Conservation (phyloP, 2,113 vertebrate species). For the Panurus biarmicus region DNA sequence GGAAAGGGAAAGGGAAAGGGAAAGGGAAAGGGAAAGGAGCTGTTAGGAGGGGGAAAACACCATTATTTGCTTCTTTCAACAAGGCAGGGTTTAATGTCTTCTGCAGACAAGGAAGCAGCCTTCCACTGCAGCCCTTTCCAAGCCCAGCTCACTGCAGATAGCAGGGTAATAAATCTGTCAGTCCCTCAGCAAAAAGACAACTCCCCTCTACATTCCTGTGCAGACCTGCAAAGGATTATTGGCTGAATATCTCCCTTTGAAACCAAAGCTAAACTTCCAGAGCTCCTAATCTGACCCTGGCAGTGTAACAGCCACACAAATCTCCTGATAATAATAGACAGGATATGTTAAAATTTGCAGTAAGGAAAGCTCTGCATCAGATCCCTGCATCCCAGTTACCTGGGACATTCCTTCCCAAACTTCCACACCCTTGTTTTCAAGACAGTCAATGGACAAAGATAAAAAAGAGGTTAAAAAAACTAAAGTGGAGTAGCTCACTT, state of each 20-base stretch:
- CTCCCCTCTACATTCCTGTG: not conserved
- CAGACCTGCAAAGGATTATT: not conserved
- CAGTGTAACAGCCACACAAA: not conserved
- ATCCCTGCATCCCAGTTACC: not conserved
- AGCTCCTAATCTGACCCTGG: not conserved
- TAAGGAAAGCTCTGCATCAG: not conserved
- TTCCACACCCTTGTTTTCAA: not conserved
- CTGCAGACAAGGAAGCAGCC: not conserved
- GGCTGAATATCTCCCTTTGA: not conserved
- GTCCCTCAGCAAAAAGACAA: not conserved
- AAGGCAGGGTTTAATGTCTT: not conserved
- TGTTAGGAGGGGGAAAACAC: not conserved
- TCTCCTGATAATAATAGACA: not conserved
- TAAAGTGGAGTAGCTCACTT: not conserved
- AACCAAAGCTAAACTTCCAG: not conserved
- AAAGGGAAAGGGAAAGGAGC: not conserved
- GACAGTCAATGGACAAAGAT: not conserved
- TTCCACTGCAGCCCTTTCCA: not conserved
- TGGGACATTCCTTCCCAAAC: not conserved
- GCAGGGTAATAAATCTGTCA: not conserved
- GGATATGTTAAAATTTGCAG: not conserved
- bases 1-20: not conserved
- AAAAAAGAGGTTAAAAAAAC: not conserved
- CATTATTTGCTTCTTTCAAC: not conserved
- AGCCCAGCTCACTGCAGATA: not conserved